Evolutionary conservation across 2,113 vertebrate species (phyloP), one percentile per base, ranked within the genome.

Genomic region (Microtus montanus): DNA sequence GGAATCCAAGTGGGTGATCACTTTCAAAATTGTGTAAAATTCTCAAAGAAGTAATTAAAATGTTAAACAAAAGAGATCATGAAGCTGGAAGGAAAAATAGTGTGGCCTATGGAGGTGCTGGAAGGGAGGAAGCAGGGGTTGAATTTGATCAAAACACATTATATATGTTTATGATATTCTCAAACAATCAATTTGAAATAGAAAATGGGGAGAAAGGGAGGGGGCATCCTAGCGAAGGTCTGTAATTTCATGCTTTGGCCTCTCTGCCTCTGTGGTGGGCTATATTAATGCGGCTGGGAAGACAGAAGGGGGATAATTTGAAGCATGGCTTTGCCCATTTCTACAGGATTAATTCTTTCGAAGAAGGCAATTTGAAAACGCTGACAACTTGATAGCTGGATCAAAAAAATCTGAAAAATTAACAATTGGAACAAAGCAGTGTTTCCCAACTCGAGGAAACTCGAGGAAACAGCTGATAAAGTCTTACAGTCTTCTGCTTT

Each of bases 351-450:
- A 89, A 93, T 38, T 89, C 2, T 87, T 58, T 86, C 20, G 86
- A 19, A 8, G 35, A 33, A 61, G 10, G 22, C 41, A 66, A n/a
- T 84, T 91, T 92, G 61, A 88, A 74, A 73, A 47, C 54, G 61
- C 35, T 30, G 75, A 52, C 44, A 5, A 85, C 66, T 71, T 88
- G 73, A 71, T 10, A 88, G 33, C n/a, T 63, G 54, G 15, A 17
- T 90, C 15, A 47, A 82, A 82, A 85, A 85, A 85, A 49, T 79
- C 82, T 85, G 5, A 87, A 92, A 82, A 85, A 10, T 85, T 30
- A 85, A 84, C 19, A 74, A 47, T 14, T 73, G 17, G 7, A 30
- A 77, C n/a, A 38, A 92, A 17, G 7, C 17, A 1, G 17, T 64
- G 30, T 1, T 20, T 47, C 10, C 15, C 4, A 89, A 22, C n/a